Conservation (phyloP, 2,113 vertebrate genomes). For the Tragelaphus buxtoni region DNA sequence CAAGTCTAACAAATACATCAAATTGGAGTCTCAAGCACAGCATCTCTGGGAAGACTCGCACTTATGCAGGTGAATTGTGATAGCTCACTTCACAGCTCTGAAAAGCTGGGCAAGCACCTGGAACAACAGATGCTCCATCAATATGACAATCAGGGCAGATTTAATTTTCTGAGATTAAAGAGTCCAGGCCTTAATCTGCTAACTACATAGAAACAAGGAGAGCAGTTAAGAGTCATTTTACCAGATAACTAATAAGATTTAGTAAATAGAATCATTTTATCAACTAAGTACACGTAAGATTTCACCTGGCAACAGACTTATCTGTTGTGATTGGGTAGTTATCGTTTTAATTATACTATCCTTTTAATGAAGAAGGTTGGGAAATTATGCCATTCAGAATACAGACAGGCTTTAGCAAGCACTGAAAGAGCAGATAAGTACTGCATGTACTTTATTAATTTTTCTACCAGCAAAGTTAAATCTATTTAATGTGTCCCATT, state of each 20-base stretch:
- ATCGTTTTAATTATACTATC: constrained; percentile 14
- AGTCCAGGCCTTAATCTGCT: constrained; percentile 56
- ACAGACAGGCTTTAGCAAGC: neutral
- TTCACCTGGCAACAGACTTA: constrained; percentile 13
- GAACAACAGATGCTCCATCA: constrained; percentile 71
- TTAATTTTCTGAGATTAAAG: constrained; percentile 75
- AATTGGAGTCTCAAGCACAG: constrained; percentile 43
- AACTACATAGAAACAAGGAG: constrained; percentile 34
- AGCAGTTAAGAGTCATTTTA: constrained; percentile 41
- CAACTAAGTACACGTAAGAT: neutral
- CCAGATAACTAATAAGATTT: neutral
- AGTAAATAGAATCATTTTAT: constrained; percentile 7
- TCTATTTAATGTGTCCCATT: neutral
- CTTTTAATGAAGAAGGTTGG: neutral
- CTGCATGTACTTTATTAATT: neutral
- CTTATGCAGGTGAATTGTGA: constrained; percentile 41
- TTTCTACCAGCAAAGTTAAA: constrained; percentile 22
- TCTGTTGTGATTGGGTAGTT: neutral
- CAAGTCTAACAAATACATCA: constrained; percentile 24
- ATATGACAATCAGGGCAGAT: constrained; percentile 30
- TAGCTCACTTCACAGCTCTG: constrained; percentile 34
- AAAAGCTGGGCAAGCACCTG: constrained; percentile 63
- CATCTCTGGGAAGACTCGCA: constrained; percentile 57
- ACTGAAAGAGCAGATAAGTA: neutral
- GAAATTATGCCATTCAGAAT: neutral